phyloP scores from a whole-genome alignment of 2,888 invertebrate species.

The Lasioglossum figueresi region DNA sequence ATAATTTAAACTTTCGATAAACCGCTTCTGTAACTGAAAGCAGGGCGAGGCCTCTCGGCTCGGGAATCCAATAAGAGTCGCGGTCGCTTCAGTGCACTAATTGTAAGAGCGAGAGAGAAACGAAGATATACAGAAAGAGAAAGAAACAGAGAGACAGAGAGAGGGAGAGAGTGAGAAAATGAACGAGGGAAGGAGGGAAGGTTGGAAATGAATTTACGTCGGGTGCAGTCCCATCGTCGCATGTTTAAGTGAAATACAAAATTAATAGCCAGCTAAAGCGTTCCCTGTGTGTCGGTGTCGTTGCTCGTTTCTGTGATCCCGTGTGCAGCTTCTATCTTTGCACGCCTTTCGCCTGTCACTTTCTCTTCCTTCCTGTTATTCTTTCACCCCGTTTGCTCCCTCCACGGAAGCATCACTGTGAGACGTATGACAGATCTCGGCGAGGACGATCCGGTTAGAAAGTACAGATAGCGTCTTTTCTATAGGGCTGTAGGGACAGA shows the following conservation, averaged over 20 bases:
- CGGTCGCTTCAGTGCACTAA: slow-evolving; percentile 51
- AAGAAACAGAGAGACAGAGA: background rate
- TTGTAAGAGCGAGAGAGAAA: slow-evolving; percentile 1
- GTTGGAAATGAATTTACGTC: slow-evolving; percentile 72
- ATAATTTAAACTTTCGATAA: slow-evolving; percentile 75
- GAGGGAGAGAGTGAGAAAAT: background rate
- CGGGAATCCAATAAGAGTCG: slow-evolving; percentile 70
- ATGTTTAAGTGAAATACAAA: slow-evolving; percentile 73
- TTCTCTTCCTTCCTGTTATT: background rate
- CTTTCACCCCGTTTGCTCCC: slow-evolving; percentile 12
- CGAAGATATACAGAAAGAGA: background rate
- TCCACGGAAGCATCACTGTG: slow-evolving; percentile 30
- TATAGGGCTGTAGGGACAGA: background rate
- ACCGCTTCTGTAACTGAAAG: slow-evolving; percentile 70
- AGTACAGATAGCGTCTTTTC: slow-evolving; percentile 39
- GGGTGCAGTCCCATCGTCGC: slow-evolving; percentile 69
- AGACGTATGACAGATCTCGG: slow-evolving; percentile 46
- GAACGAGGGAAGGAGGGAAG: slow-evolving; percentile 26
- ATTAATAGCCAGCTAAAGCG: slow-evolving; percentile 68
- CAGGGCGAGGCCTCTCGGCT: slow-evolving; percentile 58
- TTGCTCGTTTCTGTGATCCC: slow-evolving; percentile 48
- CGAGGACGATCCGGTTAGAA: slow-evolving; percentile 38
- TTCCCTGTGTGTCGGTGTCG: slow-evolving; percentile 37
- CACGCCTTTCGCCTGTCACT: background rate
- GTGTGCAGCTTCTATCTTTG: slow-evolving; percentile 25